phyloP scores from a whole-genome alignment of 2,888 invertebrate species.

The Steinernema scapterisci region DNA sequence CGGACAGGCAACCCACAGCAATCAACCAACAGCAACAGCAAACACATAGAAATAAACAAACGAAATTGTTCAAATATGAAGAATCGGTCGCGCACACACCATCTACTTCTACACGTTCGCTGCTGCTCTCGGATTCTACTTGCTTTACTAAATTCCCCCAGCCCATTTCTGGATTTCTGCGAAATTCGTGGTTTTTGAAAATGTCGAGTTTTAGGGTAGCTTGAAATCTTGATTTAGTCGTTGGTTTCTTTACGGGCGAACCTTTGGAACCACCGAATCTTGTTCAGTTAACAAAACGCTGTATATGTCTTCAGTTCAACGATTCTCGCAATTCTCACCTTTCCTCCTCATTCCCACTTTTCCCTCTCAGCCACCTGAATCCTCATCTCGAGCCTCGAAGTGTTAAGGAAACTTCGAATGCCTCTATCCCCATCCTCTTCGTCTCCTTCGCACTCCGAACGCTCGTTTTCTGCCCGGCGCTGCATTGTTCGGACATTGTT shows the following conservation, averaged over 20 bases:
- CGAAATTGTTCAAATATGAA: conserved; percentile 32
- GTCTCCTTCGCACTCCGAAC: not conserved
- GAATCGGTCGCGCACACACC: conserved; percentile 33
- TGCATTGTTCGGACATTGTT: conserved; percentile 31
- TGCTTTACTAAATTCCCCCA: not conserved
- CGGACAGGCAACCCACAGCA: not conserved
- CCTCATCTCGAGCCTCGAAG: not conserved
- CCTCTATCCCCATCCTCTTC: not conserved
- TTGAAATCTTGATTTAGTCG: too few relatives aligned
- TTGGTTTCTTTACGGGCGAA: too few relatives aligned
- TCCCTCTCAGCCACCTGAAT: not conserved
- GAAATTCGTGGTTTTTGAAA: not conserved
- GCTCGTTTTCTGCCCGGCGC: not conserved
- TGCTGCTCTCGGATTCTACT: not conserved
- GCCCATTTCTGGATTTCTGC: not conserved
- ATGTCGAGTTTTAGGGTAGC: not conserved
- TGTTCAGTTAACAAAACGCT: too few relatives aligned
- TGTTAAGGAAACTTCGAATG: conserved; percentile 25
- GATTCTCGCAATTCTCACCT: too few relatives aligned
- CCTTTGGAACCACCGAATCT: too few relatives aligned
- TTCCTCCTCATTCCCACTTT: not conserved
- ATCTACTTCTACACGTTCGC: conserved; percentile 28
- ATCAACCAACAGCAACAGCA: conserved; percentile 19
- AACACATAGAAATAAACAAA: conserved; percentile 30
- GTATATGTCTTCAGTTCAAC: too few relatives aligned